Base-by-base conservation (phyloP, 37 sponge, comb jelly and placozoan species). In the Axinella damicornis region DNA sequence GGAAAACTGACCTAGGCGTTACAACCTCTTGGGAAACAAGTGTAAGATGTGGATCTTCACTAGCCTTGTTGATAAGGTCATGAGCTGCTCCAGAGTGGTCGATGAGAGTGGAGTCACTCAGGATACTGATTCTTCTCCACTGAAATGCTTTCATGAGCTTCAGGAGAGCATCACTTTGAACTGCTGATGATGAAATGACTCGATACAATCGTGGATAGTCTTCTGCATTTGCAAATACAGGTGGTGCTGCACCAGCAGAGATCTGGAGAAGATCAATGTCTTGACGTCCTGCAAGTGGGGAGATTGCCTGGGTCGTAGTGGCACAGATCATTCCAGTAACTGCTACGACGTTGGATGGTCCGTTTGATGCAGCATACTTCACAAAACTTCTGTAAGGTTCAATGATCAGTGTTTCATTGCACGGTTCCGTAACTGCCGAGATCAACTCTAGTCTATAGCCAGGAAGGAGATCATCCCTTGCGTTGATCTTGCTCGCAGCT, bases 371-470 rank as follows among this genome's bases (percentile, higher is more conserved):
- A 14, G 33, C 11, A 36, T 38, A 57, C 21, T 36, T 57, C 60
- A 71, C 62, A 82, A 71, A 71, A 39, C 61, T 31, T 30, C 27
- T 25, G 24, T 61, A 38, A 25, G 78, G 5, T 5, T 37, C 46
- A 20, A 40, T 58, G 6, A 59, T 16, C 28, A 30, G 24, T 1
- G n/a, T 33, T 27, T 57, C 57, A 37, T 25, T 56, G 36, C 82
- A 82, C 19, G 18, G n/a, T 13, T 71, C 59, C 20, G 72, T 59
- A 13, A 37, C 34, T 28, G 39, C 72, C 5, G 60, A 46, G 2
- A 82, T 59, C 12, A 88, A 30, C 64, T 81, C 88, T 53, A 88
- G 65, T 41, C 25, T 21, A 60, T 76, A 81, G 18, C 69, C 81
- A 0, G 37, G 28, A 18, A 82, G 60, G 25, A 88, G 57, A 0